Conservation (phyloP, 1,140 invertebrate species). For the Drosophila nasuta region DNA sequence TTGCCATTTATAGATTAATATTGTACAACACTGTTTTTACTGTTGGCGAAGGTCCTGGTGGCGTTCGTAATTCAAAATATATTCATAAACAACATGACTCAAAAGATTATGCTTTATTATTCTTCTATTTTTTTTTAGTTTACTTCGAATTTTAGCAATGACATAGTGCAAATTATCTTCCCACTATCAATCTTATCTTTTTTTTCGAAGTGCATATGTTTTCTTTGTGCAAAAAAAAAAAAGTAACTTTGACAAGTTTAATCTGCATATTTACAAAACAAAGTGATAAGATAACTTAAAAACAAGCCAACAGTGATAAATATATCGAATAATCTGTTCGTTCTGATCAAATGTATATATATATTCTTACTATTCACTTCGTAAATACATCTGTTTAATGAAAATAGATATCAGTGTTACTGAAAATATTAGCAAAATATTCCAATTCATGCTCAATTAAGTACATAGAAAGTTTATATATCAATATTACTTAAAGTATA, state of each 20-base stretch:
- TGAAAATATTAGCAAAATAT: too few species aligned
- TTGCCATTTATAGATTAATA: neutral
- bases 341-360: neutral
- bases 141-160: neutral
- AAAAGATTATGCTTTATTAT: neutral
- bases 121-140: neutral
- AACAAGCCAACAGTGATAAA: neutral
- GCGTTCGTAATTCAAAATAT: neutral
- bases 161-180: neutral
- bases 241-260: neutral
- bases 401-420: too few species aligned
- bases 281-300: neutral
- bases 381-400: too few species aligned
- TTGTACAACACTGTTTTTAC: slow-evolving; percentile 6
- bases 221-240: neutral
- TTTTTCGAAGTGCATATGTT: neutral
- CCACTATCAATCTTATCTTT: neutral
- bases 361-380: neutral
- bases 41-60: neutral
- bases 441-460: too few species aligned
- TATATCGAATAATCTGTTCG: neutral
- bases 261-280: neutral
- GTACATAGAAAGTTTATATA: too few species aligned
- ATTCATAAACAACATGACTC: neutral
- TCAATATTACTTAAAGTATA: neutral